Conservation (phyloP, 2,113 vertebrate genomes). For the Amphilophus citrinellus region DNA sequence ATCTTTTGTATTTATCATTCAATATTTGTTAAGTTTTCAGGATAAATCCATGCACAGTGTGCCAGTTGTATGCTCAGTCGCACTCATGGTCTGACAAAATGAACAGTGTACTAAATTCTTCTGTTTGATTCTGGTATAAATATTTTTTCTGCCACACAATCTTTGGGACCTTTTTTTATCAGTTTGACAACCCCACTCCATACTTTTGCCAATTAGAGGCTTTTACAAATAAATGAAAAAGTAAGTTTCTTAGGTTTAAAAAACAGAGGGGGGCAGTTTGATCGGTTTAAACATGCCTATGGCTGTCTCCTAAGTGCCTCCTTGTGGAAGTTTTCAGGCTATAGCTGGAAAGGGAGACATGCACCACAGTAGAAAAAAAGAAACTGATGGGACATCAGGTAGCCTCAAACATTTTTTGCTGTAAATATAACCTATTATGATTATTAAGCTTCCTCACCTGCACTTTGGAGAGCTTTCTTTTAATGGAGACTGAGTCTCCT, state of each 20-base stretch:
- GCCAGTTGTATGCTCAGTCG: neutral
- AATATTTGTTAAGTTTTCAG: neutral
- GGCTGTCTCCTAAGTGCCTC: neutral
- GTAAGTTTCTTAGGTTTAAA: neutral
- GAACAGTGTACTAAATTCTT: neutral
- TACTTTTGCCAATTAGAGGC: neutral
- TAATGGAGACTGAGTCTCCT: constrained; percentile 87
- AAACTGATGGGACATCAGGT: neutral
- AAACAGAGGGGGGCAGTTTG: too few species aligned
- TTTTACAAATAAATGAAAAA: neutral
- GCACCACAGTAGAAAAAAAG: neutral
- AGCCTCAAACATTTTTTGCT: neutral
- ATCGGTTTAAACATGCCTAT: neutral
- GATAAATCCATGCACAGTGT: neutral
- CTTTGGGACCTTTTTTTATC: neutral
- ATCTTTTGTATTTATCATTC: neutral
- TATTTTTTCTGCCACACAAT: neutral
- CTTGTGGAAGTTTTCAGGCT: neutral
- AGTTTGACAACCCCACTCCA: neutral
- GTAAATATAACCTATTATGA: neutral
- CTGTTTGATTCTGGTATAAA: neutral
- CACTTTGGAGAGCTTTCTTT: constrained; percentile 91
- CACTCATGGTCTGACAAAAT: neutral
- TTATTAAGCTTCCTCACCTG: constrained; percentile 81
- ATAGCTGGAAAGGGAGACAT: neutral